These are phyloP conservation scores for Tetranychus cinnabarinus DNA, from an alignment of 1,140 invertebrate species.

Conservation along the genomic window DNA sequence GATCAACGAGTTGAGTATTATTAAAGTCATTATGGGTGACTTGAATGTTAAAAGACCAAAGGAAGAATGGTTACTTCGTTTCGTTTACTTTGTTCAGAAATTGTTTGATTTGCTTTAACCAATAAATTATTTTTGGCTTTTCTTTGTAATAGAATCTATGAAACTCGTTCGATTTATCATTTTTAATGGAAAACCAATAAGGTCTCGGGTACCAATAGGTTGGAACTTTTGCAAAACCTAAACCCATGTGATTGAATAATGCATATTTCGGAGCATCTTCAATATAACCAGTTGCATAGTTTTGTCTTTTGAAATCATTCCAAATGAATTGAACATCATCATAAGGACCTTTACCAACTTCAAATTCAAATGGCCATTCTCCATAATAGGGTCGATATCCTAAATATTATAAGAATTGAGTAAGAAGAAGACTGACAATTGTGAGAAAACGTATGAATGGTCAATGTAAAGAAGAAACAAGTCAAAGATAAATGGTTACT, in stretches of 20 bases:
- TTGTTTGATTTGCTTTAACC: constrained; percentile 14
- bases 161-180: constrained; percentile 3
- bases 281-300: constrained; percentile 50
- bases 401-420: too few relatives aligned
- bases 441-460: neutral
- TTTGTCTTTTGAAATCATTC: constrained; percentile 24
- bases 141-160: constrained; percentile 4
- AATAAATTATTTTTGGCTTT: constrained; percentile 10
- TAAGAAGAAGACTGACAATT: too few relatives aligned
- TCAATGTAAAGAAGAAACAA: neutral
- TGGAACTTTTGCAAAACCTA: constrained; percentile 44
- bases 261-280: constrained; percentile 49
- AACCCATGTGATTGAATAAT: constrained; percentile 42
- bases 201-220: constrained; percentile 56
- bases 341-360: neutral
- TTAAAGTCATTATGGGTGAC: constrained; percentile 10
- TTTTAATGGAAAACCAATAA: constrained; percentile 23
- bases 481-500: neutral
- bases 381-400: neutral
- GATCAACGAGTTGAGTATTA: constrained; percentile 4
- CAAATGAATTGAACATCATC: constrained; percentile 14
- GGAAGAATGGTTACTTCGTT: constrained; percentile 12
- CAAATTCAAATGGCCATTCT: neutral
- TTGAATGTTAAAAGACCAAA: constrained; percentile 3
- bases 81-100: constrained; percentile 13